Evolutionary conservation across 2,888 invertebrate genomes (phyloP).

Genomic region (Galerucella calmariensis): DNA sequence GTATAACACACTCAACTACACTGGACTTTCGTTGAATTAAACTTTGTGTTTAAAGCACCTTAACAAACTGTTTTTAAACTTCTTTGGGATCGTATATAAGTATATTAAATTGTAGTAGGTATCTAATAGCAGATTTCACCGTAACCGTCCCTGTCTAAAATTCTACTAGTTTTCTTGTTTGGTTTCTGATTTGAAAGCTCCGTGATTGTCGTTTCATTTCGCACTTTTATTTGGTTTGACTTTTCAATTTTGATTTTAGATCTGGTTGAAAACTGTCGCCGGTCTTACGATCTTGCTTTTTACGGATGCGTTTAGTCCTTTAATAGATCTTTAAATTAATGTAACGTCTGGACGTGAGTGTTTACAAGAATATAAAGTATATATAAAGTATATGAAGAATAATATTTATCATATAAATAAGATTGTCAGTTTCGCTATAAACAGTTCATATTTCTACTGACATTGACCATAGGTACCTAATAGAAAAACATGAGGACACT

Average conservation of each 20-base stretch:
- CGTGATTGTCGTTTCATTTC: constrained; percentile 27
- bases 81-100: neutral
- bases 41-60: too few species aligned
- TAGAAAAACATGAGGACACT: too few species aligned
- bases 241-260: constrained; percentile 24
- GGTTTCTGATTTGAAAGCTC: constrained; percentile 13
- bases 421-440: too few species aligned
- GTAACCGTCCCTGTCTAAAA: neutral
- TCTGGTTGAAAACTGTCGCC: neutral
- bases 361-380: neutral
- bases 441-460: too few species aligned
- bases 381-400: too few species aligned
- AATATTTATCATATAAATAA: too few species aligned
- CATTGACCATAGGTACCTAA: too few species aligned
- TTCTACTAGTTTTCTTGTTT: constrained; percentile 18
- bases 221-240: constrained; percentile 17
- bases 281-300: neutral
- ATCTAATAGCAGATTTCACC: neutral
- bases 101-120: neutral
- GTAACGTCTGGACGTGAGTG: neutral
- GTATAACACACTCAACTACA: too few species aligned
- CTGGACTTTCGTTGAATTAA: too few species aligned
- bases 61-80: neutral
- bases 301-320: neutral
- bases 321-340: neutral